Evolutionary conservation across 2,113 vertebrate species (phyloP).

Genomic region (Malaclemys terrapin): DNA sequence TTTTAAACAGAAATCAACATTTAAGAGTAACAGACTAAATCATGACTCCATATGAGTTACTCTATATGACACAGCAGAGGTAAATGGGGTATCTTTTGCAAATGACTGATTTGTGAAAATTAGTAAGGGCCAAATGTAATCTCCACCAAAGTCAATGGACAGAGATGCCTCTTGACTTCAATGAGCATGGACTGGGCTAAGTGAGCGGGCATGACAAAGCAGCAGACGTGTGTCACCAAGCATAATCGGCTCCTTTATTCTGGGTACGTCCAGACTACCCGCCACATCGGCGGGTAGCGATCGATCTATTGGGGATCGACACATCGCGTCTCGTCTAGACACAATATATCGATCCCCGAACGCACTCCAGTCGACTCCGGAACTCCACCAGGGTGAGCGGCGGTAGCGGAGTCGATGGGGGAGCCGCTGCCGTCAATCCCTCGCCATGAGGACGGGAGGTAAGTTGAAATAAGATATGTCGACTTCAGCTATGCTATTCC

Average conservation of each 20-base stretch:
- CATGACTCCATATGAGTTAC: background rate
- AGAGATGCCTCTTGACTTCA: background rate
- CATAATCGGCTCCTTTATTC: background rate
- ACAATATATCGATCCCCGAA: too few species aligned
- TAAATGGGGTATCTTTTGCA: background rate
- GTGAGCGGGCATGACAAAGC: background rate
- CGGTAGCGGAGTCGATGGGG: too few species aligned
- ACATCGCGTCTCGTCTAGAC: too few species aligned
- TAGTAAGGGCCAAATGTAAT: background rate
- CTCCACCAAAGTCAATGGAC: background rate
- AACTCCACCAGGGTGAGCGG: too few species aligned
- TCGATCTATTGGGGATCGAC: too few species aligned
- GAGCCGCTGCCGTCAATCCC: too few species aligned
- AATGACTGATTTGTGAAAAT: background rate
- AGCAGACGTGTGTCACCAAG: background rate
- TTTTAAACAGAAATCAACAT: background rate
- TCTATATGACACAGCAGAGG: background rate
- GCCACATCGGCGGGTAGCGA: too few species aligned
- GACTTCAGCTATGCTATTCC: too few species aligned
- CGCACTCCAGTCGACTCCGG: too few species aligned
- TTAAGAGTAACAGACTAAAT: background rate
- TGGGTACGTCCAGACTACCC: too few species aligned
- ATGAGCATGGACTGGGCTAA: background rate
- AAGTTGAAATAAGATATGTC: too few species aligned
- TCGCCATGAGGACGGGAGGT: too few species aligned